Evolutionary conservation across 2,113 vertebrate species (phyloP).

Genomic region (Myrmophylax atrothorax): DNA sequence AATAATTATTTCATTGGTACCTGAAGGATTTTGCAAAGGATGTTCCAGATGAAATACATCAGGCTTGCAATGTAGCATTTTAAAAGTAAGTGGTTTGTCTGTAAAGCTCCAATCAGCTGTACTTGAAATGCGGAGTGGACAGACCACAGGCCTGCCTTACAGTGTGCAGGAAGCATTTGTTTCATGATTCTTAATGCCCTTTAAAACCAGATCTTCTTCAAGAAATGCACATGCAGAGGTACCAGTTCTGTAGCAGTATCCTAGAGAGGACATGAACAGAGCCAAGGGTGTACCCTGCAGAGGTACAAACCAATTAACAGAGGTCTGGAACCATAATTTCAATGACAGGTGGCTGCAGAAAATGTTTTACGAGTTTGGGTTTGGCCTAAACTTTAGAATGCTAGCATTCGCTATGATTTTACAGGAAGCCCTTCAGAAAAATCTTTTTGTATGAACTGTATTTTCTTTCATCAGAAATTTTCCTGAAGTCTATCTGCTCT

Average conservation of each 20-base stretch:
- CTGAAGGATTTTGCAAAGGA: background rate
- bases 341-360: background rate
- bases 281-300: rapidly evolving
- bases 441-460: background rate
- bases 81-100: background rate
- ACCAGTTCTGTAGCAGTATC: background rate
- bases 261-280: background rate
- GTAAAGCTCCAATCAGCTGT: background rate
- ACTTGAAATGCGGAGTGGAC: background rate
- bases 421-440: background rate
- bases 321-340: background rate
- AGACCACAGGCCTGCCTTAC: background rate
- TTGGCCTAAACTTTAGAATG: background rate
- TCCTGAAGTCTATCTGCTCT: background rate
- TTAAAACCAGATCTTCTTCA: background rate
- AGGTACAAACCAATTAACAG: background rate
- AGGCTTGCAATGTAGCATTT: background rate
- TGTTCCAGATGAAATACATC: background rate
- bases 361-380: background rate
- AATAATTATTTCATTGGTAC: background rate
- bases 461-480: background rate
- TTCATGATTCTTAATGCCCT: background rate
- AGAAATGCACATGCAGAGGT: background rate
- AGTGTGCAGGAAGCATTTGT: background rate
- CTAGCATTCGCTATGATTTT: background rate